phyloP scores from a whole-genome alignment of 2,888 invertebrate genomes.

The Prosapia bicincta region DNA sequence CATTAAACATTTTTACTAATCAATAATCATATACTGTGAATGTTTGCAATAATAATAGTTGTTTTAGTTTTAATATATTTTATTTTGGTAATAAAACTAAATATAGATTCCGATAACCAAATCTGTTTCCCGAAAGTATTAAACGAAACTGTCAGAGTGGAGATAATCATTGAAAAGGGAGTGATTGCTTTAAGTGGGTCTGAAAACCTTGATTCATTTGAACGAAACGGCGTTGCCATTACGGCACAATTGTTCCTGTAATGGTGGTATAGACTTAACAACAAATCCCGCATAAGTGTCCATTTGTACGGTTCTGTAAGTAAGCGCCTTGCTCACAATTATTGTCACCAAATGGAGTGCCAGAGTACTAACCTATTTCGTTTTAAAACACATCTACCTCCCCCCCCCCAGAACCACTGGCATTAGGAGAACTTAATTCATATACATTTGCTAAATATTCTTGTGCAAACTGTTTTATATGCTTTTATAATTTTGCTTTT shows the following conservation, averaged over 20 bases:
- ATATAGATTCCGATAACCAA: too few relatives aligned
- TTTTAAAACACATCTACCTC: not conserved
- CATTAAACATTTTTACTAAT: too few relatives aligned
- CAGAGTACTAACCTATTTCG: not conserved
- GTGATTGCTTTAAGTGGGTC: not conserved
- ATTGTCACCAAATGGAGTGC: not conserved
- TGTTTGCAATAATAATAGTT: too few relatives aligned
- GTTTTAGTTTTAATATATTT: too few relatives aligned
- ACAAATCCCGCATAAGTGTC: constrained; percentile 8
- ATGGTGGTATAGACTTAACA: not conserved
- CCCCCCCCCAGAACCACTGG: not conserved
- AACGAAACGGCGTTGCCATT: not conserved
- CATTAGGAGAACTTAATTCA: not conserved
- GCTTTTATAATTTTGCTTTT: not conserved
- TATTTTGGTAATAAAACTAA: too few relatives aligned
- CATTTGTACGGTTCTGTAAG: not conserved
- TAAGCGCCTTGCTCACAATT: not conserved
- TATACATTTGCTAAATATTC: not conserved
- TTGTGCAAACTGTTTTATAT: not conserved
- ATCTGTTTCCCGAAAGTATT: not conserved
- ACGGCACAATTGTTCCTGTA: not conserved
- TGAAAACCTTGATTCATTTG: not conserved
- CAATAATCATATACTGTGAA: too few relatives aligned
- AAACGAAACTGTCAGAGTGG: not conserved
- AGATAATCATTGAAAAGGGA: not conserved